Percentiles rank a stretch among this genome's conserved stretches.
phyloP scores from a whole-genome alignment of 2,113 vertebrate species.

The Gobio gobio region DNA sequence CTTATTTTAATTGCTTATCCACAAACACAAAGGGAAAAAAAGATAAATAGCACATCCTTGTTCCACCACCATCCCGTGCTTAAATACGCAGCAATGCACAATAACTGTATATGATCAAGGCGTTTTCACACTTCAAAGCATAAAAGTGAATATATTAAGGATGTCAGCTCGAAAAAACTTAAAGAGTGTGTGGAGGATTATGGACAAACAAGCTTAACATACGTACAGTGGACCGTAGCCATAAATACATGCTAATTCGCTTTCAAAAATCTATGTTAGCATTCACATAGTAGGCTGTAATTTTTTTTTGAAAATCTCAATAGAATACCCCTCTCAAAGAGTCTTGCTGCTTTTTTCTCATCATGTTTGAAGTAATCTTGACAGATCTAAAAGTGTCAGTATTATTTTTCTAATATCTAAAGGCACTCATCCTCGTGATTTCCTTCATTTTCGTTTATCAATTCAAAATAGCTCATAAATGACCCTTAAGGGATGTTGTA shows the following conservation, averaged over 20 bases:
- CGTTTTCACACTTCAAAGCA: slow-evolving; percentile 69
- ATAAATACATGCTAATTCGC: not conserved
- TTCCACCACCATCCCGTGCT: slow-evolving; percentile 65
- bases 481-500: slow-evolving; percentile 14
- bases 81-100: slow-evolving; percentile 70
- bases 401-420: not conserved
- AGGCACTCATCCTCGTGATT: not conserved
- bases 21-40: slow-evolving; percentile 69
- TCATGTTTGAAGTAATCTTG: not conserved
- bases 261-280: not conserved
- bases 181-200: slow-evolving; percentile 51
- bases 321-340: not conserved
- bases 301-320: too few relatives aligned
- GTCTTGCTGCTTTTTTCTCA: not conserved
- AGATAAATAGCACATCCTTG: slow-evolving; percentile 70
- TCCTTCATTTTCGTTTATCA: slow-evolving; percentile 10
- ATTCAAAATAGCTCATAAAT: slow-evolving; percentile 1
- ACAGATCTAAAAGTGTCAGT: slow-evolving; percentile 1
- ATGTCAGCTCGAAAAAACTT: slow-evolving; percentile 62
- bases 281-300: not conserved
- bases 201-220: slow-evolving; percentile 31
- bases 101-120: slow-evolving; percentile 73
- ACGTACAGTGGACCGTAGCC: slow-evolving; percentile 1
- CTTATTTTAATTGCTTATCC: slow-evolving; percentile 81
- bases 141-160: slow-evolving; percentile 75